Evolutionary conservation across 2,797 vertebrate genomes (phyloP).

Genomic region (Oceanodroma leucorhoa): DNA sequence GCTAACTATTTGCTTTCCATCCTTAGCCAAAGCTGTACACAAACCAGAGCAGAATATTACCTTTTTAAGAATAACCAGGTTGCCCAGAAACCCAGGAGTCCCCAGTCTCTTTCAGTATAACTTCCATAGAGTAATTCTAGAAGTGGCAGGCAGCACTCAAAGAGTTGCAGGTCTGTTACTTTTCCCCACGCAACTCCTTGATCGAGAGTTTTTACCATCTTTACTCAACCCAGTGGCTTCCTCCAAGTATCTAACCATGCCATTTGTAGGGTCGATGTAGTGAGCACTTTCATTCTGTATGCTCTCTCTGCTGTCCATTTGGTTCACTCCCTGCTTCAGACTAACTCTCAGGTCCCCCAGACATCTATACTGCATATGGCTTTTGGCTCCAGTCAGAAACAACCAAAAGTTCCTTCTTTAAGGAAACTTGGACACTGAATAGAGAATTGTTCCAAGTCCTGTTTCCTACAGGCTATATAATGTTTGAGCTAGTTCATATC

Average conservation of each 20-base stretch:
- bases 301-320: not conserved
- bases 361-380: not conserved
- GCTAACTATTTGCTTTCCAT: not conserved
- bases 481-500: not conserved
- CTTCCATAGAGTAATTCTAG: not conserved
- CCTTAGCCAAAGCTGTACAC: not conserved
- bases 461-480: not conserved
- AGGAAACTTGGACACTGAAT: constrained; percentile 17
- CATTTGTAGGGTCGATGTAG: not conserved
- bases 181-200: not conserved
- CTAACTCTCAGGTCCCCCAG: not conserved
- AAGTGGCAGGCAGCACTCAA: not conserved
- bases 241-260: not conserved
- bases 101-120: not conserved
- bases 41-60: not conserved
- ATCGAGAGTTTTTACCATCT: not conserved
- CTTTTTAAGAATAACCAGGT: not conserved
- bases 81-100: not conserved
- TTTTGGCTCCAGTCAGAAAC: not conserved
- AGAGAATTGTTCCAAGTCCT: not conserved
- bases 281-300: not conserved
- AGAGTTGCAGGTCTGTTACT: not conserved
- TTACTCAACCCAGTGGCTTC: not conserved
- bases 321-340: not conserved
- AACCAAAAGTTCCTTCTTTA: not conserved